Evolutionary conservation across 2,888 invertebrate genomes (phyloP).

Genomic region (Trilocha varians): DNA sequence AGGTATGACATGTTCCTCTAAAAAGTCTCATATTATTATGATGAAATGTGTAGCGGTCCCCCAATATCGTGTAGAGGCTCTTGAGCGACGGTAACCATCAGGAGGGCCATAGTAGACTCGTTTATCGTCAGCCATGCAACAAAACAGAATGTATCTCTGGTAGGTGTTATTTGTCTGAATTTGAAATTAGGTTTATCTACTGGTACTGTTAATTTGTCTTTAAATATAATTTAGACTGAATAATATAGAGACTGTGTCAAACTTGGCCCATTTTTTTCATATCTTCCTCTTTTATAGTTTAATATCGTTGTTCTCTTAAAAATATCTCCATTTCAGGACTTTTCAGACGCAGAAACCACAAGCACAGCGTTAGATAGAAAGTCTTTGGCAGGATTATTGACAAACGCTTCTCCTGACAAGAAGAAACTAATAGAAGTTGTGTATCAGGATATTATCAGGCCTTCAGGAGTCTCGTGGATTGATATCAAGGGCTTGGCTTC

Average conservation of each 20-base stretch:
- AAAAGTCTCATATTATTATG: conserved; percentile 19
- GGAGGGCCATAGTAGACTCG: no score
- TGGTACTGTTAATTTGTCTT: no score
- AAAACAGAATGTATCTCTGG: no score
- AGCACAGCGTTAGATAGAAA: conserved; percentile 39
- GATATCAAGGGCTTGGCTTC: conserved; percentile 81
- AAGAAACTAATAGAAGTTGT: conserved; percentile 77
- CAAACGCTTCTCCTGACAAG: conserved; percentile 67
- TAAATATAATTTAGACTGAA: no score
- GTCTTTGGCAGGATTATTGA: conserved; percentile 37
- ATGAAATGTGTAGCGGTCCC: conserved; percentile 5
- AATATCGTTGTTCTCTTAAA: neutral
- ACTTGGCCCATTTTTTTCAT: no score
- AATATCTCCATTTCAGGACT: conserved; percentile 21
- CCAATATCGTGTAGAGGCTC: no score
- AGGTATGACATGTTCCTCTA: conserved; percentile 20
- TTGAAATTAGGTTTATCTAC: no score
- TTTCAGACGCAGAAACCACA: conserved; percentile 14
- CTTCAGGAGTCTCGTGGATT: conserved; percentile 82
- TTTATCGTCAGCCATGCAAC: no score
- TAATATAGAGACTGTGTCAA: no score
- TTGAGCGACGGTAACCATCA: no score
- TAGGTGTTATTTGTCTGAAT: no score
- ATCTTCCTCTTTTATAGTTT: no score
- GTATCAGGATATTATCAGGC: conserved; percentile 74